A percentile compares a stretch with the other conserved stretches of the same genome.
phyloP scores from a whole-genome alignment of 2,113 vertebrate species.

The Gila orcuttii region DNA sequence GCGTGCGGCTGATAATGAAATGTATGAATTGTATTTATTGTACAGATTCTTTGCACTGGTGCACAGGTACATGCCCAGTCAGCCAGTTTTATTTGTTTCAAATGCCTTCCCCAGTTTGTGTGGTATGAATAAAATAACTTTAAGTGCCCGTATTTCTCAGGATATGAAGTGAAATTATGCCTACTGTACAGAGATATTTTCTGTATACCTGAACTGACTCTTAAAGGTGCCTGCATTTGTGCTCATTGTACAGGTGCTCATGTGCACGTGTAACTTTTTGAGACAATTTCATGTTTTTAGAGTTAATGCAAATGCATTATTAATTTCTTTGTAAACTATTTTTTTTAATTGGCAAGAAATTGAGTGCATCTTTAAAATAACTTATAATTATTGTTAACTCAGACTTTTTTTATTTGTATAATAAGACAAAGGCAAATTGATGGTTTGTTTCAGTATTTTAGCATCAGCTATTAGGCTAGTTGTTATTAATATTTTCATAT shows the following conservation, averaged over 20 bases:
- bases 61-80: constrained; percentile 14
- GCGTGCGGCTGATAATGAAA: constrained; percentile 10
- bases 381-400: too few relatives aligned
- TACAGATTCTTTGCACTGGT: background rate
- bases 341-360: background rate
- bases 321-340: background rate
- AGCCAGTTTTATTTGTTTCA: background rate
- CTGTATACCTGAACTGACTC: background rate
- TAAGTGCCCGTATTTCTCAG: background rate
- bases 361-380: too few relatives aligned
- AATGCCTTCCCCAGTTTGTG: background rate
- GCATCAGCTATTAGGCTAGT: too few relatives aligned
- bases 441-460: background rate
- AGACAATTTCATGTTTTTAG: background rate
- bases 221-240: background rate
- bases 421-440: background rate
- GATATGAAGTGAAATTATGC: background rate
- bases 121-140: background rate
- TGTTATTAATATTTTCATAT: too few relatives aligned
- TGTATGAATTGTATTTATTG: constrained; percentile 25
- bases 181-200: background rate
- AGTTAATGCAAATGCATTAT: too few relatives aligned
- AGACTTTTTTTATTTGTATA: background rate
- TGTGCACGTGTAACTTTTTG: background rate
- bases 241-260: background rate